Evolutionary conservation across 2,888 invertebrate genomes (phyloP), one percentile per base, ranked within the genome.

Genomic region (Gandaritis pyraliata): DNA sequence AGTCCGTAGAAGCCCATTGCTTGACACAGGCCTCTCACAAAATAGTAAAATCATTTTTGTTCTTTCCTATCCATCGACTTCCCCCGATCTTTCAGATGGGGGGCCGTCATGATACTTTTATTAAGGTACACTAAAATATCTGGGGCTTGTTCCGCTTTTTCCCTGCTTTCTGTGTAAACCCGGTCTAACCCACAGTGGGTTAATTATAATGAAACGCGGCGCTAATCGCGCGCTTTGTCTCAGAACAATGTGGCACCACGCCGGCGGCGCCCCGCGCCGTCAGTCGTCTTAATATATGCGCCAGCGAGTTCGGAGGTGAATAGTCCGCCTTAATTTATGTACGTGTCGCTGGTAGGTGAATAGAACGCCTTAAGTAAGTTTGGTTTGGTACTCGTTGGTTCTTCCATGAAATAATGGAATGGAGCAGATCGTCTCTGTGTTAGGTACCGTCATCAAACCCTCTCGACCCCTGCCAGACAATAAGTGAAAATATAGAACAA

Each of bases 151-250:
- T 38, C n/a, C 0, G n/a, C 2, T 38, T 38, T n/a, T n/a, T 38
- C 13, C 36, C 49, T 29, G 57, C 11, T 38, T 57, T 33, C 52
- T 16, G n/a, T 30, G 29, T 38, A 13, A 57, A n/a, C 18, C 45
- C 18, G 13, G 36, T 13, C 36, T 23, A 51, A 73, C 50, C 45
- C 36, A 33, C 55, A 33, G 52, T 61, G 58, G 81, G 81, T 83
- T 85, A 83, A 85, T 85, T 85, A 85, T 84, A 85, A 85, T 82
- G 81, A 85, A 81, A 70, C 77, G 73, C 73, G 73, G 79, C 81
- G 78, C 82, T 86, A 85, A 85, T 86, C 83, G 83, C 80, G 79
- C 76, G 81, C 86, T 85, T 86, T 87, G 86, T 87, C 81, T 82
- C 73, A 81, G 86, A 85, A 87, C 87, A 86, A 82, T 85, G 86